These are phyloP conservation scores for Clamator glandarius DNA, from an alignment of 2,797 vertebrate genomes.

Conservation along the genomic window DNA sequence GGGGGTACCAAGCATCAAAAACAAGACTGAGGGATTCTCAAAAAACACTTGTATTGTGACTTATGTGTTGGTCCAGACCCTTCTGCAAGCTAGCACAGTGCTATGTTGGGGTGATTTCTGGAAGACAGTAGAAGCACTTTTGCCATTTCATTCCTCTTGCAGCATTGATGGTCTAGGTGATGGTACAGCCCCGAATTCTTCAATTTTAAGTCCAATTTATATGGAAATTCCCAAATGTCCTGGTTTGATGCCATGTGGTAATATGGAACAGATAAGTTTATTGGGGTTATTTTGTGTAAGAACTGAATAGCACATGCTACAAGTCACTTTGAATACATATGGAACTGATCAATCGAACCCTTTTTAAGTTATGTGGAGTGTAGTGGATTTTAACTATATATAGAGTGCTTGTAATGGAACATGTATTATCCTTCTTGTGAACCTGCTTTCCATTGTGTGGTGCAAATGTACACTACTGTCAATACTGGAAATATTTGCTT, in stretches of 20 bases:
- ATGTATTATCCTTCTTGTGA: not conserved
- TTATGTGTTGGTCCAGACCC: not conserved
- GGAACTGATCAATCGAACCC: not conserved
- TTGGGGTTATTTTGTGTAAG: not conserved
- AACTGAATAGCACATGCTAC: not conserved
- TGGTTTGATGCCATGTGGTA: rapidly evolving
- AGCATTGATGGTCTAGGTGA: not conserved
- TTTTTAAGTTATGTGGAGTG: not conserved
- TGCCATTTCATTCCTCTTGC: not conserved
- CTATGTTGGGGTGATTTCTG: not conserved
- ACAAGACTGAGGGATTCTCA: not conserved
- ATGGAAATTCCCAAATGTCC: too few relatives aligned
- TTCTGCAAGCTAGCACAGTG: not conserved
- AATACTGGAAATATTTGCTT: not conserved
- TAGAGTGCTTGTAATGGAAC: not conserved
- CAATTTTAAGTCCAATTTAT: not conserved
- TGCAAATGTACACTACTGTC: not conserved
- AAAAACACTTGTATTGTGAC: not conserved
- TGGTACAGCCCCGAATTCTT: not conserved
- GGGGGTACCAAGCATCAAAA: not conserved
- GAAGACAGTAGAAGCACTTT: rapidly evolving
- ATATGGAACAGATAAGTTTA: not conserved
- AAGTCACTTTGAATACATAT: not conserved
- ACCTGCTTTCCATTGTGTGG: not conserved
- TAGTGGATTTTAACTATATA: not conserved